Conservation (phyloP, 2,113 vertebrate species). For the Thymallus thymallus region DNA sequence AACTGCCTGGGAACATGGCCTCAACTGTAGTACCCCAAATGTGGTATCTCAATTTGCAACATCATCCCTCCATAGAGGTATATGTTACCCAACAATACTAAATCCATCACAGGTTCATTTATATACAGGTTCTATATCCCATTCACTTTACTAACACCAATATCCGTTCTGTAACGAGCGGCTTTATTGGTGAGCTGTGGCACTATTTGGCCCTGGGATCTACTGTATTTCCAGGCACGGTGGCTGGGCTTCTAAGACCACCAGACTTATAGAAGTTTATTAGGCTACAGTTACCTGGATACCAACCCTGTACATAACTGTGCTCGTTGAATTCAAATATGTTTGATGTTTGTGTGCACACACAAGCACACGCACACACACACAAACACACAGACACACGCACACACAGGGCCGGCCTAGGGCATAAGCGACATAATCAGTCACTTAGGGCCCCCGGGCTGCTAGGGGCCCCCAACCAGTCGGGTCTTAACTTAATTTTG, state of each 20-base stretch:
- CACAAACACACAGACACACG: not conserved
- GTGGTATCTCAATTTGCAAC: not conserved
- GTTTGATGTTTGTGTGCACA: slow-evolving; percentile 13
- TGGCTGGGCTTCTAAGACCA: slow-evolving; percentile 5
- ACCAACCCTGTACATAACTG: slow-evolving; percentile 47
- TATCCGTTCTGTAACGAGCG: not conserved
- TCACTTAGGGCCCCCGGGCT: too few species aligned
- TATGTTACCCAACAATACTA: not conserved
- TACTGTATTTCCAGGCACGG: not conserved
- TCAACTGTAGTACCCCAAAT: not conserved
- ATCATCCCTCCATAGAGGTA: not conserved
- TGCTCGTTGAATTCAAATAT: slow-evolving; percentile 55
- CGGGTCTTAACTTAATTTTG: too few species aligned
- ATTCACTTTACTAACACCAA: not conserved
- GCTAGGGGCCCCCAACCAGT: too few species aligned
- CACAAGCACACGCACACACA: not conserved
- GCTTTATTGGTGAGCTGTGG: not conserved
- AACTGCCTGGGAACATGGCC: not conserved
- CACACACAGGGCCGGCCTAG: too few species aligned
- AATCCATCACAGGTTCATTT: not conserved
- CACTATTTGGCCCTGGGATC: not conserved
- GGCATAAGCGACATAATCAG: too few species aligned
- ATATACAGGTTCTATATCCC: not conserved
- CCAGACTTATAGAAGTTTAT: slow-evolving; percentile 51
- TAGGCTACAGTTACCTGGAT: slow-evolving; percentile 67